A percentile compares a stretch with the other conserved stretches of the same genome.
Evolutionary conservation across 2,888 invertebrate genomes (phyloP).

Genomic region (Agonum fuliginosum): DNA sequence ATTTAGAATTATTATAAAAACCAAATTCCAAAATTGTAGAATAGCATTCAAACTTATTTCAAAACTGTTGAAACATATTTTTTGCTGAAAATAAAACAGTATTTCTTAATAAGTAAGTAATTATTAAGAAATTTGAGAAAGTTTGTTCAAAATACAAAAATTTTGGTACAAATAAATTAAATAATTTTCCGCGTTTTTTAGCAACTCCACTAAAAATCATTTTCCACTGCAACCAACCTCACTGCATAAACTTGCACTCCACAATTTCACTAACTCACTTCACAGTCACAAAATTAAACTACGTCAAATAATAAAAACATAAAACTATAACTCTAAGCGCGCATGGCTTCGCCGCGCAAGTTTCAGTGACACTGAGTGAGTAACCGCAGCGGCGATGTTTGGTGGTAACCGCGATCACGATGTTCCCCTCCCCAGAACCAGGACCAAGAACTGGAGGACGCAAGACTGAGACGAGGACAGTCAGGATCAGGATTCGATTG

Average conservation of each 20-base stretch:
- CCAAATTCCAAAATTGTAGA: no score
- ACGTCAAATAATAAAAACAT: neutral
- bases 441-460: neutral
- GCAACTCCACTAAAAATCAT: no score
- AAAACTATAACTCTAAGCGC: neutral
- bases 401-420: neutral
- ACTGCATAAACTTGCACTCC: neutral
- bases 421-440: neutral
- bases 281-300: neutral
- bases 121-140: no score
- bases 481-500: neutral
- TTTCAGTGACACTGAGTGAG: slow-evolving; percentile 49
- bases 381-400: neutral
- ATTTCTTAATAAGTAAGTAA: no score
- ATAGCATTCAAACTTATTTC: no score
- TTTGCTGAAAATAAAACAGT: no score
- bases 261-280: neutral
- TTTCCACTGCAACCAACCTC: no score
- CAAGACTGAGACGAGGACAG: neutral
- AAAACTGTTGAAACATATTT: neutral
- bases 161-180: no score
- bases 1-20: no score
- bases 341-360: slow-evolving; percentile 25
- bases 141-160: no score
- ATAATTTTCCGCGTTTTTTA: no score